A percentile compares a stretch with the other conserved stretches of the same genome.
phyloP scores from a whole-genome alignment of 2,888 invertebrate species.

The Cheilosia scutellata region DNA sequence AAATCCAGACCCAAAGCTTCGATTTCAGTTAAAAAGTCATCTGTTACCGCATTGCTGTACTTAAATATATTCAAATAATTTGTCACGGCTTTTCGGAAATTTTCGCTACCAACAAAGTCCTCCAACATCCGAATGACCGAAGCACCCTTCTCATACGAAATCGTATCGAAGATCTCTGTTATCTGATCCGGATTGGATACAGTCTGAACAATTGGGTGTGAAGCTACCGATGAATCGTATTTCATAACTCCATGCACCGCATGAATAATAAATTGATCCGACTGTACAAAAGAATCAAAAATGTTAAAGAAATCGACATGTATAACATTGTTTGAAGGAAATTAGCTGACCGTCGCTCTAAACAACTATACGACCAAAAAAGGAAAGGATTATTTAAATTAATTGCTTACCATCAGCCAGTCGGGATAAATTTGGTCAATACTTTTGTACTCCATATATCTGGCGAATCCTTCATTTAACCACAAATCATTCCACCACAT shows the following conservation, averaged over 20 bases:
- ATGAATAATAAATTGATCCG: slow-evolving; percentile 89
- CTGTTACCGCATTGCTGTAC: slow-evolving; percentile 91
- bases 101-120: slow-evolving; percentile 87
- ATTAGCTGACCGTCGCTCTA: too few relatives aligned
- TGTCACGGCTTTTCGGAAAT: slow-evolving; percentile 90
- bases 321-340: too few relatives aligned
- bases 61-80: slow-evolving; percentile 89
- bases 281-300: slow-evolving; percentile 84
- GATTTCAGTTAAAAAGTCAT: slow-evolving; percentile 87
- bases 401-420: slow-evolving; percentile 89
- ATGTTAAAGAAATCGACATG: background rate
- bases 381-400: too few relatives aligned
- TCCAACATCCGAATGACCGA: slow-evolving; percentile 95
- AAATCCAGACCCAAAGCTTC: slow-evolving; percentile 85
- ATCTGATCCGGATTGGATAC: slow-evolving; percentile 95
- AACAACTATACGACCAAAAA: too few relatives aligned
- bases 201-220: slow-evolving; percentile 94
- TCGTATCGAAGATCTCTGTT: slow-evolving; percentile 94
- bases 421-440: slow-evolving; percentile 88
- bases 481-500: slow-evolving; percentile 96
- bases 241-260: slow-evolving; percentile 89
- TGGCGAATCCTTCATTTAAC: slow-evolving; percentile 97
- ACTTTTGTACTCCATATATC: slow-evolving; percentile 93
- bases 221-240: slow-evolving; percentile 91
- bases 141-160: slow-evolving; percentile 95